Evolutionary conservation across 2,888 invertebrate genomes (phyloP), one percentile per base, ranked within the genome.

Genomic region (Drepana falcataria): DNA sequence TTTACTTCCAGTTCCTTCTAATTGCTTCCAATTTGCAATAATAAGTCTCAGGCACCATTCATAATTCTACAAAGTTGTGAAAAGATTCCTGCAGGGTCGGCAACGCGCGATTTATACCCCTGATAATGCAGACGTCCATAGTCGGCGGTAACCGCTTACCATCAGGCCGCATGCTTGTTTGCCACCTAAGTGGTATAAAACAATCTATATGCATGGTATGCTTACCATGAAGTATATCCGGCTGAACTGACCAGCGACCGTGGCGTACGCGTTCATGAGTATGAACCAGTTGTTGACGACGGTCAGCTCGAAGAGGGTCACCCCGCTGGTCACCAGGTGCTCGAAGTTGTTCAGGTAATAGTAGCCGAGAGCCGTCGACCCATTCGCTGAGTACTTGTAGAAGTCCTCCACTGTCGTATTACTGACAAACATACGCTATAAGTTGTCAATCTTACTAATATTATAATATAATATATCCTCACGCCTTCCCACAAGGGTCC

Each of bases 231-330:
- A 97, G 79, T 95, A 97, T n/a, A 95, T 83, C 64, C 97, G 91
- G 54, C 95, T 95, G 84, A 95, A 95, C 71, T 94, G 92, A 52
- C 94, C 92, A 0, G 94, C 93, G 33, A 94, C 94, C 0, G 93
- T 91, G 0, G 95, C 95, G 75, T 95, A 96, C 1, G 95, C 97
- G 77, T 97, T 96, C 97, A 97, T 97, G 35, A 96, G 93, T 56
- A 97, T 95, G 73, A 97, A 97, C 97, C 97, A 97, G 85, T 97
- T 97, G 83, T 97, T 97, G 56, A 97, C 96, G 7, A 97, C 96
- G 0, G 97, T 97, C 68, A 97, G 87, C 84, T 97, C 97, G 87
- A 97, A 97, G 63, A 97, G 86, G 0, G 97, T 97, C 61, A 97
- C 96, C 51, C 94, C 94, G 72, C 95, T 95, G 4, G 94, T 93